Base-by-base conservation (phyloP, 2,797 vertebrate species). In the Smutsia temminckii region DNA sequence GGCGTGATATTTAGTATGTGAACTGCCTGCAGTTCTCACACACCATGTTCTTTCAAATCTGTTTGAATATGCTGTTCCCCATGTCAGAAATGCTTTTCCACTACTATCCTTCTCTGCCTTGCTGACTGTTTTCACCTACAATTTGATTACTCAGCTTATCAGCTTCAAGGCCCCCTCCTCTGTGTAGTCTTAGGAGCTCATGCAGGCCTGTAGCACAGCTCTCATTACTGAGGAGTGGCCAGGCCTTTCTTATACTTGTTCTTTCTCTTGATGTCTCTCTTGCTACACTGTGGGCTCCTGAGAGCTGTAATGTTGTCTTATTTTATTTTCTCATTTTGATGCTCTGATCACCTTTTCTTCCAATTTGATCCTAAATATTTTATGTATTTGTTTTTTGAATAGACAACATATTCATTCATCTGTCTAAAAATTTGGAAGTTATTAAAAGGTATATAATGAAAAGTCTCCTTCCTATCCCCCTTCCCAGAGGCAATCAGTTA, bases 201-300 rank as follows among this genome's bases (percentile, higher is more conserved):
- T 10, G 23, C 7, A 40, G 55, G 84, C 18, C 40, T 89, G 80
- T 32, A 13, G 23, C 74, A 34, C 42, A 21, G 37, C 42, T 51
- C 40, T 49, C 85, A 42, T 37, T 66, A 51, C 37, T 64, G 32
- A 18, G 23, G 37, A 57, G 37, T 13, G 64, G 46, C 88, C 86
- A 66, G 32, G 20, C 27, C 66, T 20, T 5, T 13, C 12, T 17
- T 68, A 9, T 55, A 53, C 63, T 12, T 40, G 8, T 29, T 59
- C 78, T 91, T 59, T 85, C 53, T 92, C 55, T 75, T 87, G 69
- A 53, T 68, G 20, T 66, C 27, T 93, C 37, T 95, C 51, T 91
- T 78, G 55, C 68, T 85, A 85, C 61, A 90, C 14, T 49, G 42
- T 21, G 49, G 93, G 64, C 71, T 78, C 72, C 80, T 42, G 11